phyloP scores from a whole-genome alignment of 2,797 vertebrate genomes.

The Epinephelus awoara region DNA sequence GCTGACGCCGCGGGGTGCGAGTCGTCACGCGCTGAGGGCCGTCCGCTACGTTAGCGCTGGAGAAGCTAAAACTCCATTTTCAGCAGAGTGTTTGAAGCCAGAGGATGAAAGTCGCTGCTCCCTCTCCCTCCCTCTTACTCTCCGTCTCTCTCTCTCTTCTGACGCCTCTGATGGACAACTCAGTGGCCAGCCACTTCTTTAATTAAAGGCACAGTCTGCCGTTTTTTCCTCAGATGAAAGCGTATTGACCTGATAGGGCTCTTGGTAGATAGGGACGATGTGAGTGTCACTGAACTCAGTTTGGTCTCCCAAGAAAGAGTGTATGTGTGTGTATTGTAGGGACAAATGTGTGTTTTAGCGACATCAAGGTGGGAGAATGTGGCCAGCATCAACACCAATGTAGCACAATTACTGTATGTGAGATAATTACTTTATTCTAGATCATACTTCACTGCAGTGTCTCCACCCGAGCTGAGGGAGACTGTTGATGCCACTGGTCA shows the following conservation, averaged over 20 bases:
- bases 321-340: constrained; percentile 4
- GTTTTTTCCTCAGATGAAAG: constrained; percentile 58
- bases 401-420: not conserved
- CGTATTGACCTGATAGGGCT: constrained; percentile 59
- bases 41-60: constrained; percentile 55
- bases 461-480: not conserved
- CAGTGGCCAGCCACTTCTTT: constrained; percentile 66
- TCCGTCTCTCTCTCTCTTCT: constrained; percentile 40
- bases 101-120: constrained; percentile 73
- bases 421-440: not conserved
- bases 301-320: constrained; percentile 15
- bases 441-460: too few relatives aligned
- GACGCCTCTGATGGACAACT: constrained; percentile 72
- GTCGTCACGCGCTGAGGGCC: constrained; percentile 68
- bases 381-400: not conserved
- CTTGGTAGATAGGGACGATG: constrained; percentile 34
- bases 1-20: constrained; percentile 65
- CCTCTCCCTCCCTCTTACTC: constrained; percentile 20
- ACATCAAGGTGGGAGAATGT: not conserved
- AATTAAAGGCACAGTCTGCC: constrained; percentile 70
- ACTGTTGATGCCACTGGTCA: too few relatives aligned
- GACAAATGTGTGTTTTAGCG: constrained; percentile 8
- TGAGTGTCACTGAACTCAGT: constrained; percentile 40
- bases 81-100: constrained; percentile 75
- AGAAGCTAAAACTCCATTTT: constrained; percentile 76